phyloP scores from a whole-genome alignment of 2,113 vertebrate genomes.

The Jacana jacana region DNA sequence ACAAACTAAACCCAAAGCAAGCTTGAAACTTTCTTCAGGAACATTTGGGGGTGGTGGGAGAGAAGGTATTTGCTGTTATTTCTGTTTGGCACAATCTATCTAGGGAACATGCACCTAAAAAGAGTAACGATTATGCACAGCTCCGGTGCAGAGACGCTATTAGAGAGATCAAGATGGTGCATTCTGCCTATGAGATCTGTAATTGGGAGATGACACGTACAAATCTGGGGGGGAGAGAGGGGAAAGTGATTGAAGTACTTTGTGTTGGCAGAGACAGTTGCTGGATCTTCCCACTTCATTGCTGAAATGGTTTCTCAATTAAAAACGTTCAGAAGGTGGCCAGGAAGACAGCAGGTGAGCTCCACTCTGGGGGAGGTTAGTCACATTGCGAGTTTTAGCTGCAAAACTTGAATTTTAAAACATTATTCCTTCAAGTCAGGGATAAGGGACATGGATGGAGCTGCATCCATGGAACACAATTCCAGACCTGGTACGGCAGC shows the following conservation, averaged over 20 bases:
- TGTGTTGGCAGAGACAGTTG: background rate
- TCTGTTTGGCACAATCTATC: background rate
- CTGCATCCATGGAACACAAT: rapidly evolving
- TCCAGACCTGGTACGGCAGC: background rate
- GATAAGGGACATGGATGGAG: background rate
- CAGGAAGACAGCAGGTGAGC: background rate
- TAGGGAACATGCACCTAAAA: background rate
- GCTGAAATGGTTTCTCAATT: background rate
- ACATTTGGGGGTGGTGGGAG: background rate
- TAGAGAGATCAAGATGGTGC: background rate
- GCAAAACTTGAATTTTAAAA: background rate
- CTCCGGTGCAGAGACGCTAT: background rate
- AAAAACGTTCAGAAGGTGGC: background rate
- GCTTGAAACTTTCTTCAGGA: background rate
- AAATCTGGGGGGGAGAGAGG: background rate
- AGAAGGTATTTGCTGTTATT: background rate
- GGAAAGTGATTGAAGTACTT: background rate
- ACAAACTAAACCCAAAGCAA: background rate
- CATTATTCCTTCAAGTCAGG: background rate
- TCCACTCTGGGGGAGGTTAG: background rate
- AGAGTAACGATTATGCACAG: background rate
- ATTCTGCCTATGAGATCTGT: background rate
- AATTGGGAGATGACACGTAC: background rate
- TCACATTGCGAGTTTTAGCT: background rate
- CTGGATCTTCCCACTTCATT: background rate